Base-by-base conservation (phyloP, 37 sponge, comb jelly and placozoan species). In the Tethya wilhelma region DNA sequence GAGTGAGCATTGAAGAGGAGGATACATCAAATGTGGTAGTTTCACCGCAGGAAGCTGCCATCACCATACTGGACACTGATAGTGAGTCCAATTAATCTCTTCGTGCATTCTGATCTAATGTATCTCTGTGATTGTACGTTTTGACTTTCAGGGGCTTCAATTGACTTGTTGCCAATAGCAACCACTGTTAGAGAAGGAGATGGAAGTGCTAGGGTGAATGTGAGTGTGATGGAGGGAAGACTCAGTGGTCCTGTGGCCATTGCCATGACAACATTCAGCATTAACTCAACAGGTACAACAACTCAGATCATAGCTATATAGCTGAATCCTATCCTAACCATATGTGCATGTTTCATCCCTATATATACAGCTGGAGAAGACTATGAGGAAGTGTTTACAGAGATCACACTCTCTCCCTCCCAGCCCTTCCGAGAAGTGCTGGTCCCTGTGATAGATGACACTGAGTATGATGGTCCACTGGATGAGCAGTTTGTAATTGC, bases 111-210 rank as follows among this genome's bases (percentile, higher is more conserved):
- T n/a, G n/a, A n/a, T n/a, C n/a, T n/a, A n/a, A n/a, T n/a, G n/a
- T n/a, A n/a, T n/a, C n/a, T n/a, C n/a, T n/a, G n/a, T n/a, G n/a
- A n/a, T n/a, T n/a, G n/a, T n/a, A n/a, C n/a, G n/a, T n/a, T n/a
- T n/a, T n/a, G n/a, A n/a, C n/a, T n/a, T n/a, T n/a, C n/a, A n/a
- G n/a, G n/a, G n/a, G n/a, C n/a, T n/a, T n/a, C n/a, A n/a, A n/a
- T 59, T 75, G 75, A 6, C 23, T 25, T 75, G n/a, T n/a, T n/a
- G n/a, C n/a, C n/a, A n/a, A n/a, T n/a, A n/a, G n/a, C n/a, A n/a
- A n/a, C n/a, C n/a, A n/a, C 40, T 28, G 59, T 75, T 12, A 38
- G 40, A 4, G 75, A 75, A 42, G 75, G 75, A 53, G 75, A 2
- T 39, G 75, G 59, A 25, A 59, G 59, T 59, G 75, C 75, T 9